Base-by-base conservation (phyloP, 1,140 invertebrate species). In the Leptinotarsa undecemlineata region DNA sequence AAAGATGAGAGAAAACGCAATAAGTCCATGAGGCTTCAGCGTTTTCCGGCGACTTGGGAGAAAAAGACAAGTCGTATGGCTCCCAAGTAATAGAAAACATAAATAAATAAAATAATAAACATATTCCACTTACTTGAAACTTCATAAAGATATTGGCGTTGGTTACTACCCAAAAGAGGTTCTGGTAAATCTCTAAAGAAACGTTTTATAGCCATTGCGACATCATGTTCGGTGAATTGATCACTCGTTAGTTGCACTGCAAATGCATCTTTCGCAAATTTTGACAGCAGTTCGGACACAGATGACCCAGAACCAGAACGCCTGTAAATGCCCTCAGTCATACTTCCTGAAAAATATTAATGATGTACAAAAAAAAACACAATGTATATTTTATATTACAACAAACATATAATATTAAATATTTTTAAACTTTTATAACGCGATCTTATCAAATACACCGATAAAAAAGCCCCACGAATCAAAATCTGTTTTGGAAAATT, bases 251-350 rank as follows among this genome's bases (percentile, higher is more conserved):
- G 88, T 84, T 94, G 92, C 2, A 95, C 93, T 19, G 91, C 89
- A 89, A 94, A 95, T 21, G 95, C 93, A 86, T 97, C 94, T 75
- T 90, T 88, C 51, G 91, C 87, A 79, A 97, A 95, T 68, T 88
- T 86, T 4, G 90, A 88, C 47, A 96, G 84, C n/a, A 97, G 86
- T 71, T 90, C 90, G 1, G 91, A 89, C 57, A 96, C 90, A n/a
- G 90, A 90, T n/a, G 90, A 90, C 75, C 90, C 91, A 13, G 92
- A 91, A 1, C 94, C 95, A 48, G 91, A 91, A 60, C 91, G 89
- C 21, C 96, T 88, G 85, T 97, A 97, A 81, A 97, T 95, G 1
- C 95, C 95, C 85, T 94, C 92, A 11, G 92, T 89, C 86, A 95
- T 90, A 80, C 92, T 92, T 26, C 94, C 92, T 94, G 83, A 20